Percentiles rank a stretch among this genome's conserved stretches.
phyloP scores from a whole-genome alignment of 2,797 vertebrate species.

The Intellagama lesueurii region DNA sequence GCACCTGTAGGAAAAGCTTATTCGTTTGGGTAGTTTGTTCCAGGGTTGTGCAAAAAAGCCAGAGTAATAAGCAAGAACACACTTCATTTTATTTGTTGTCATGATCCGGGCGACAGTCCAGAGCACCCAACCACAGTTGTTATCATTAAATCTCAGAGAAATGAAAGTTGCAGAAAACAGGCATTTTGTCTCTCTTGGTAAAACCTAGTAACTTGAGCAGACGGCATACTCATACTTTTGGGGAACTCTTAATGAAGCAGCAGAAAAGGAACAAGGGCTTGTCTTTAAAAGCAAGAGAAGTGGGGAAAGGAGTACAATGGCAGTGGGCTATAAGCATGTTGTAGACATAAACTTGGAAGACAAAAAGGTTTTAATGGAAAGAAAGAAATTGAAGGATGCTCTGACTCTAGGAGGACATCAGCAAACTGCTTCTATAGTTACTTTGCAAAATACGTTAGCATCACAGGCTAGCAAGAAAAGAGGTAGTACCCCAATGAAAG shows the following conservation, averaged over 20 bases:
- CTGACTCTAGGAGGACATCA: background rate
- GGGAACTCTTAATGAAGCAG: background rate
- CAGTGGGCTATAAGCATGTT: background rate
- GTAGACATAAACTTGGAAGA: background rate
- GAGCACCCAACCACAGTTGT: accelerated
- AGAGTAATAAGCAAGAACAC: background rate
- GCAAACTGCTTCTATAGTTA: background rate
- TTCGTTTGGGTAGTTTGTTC: background rate
- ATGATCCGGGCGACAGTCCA: background rate
- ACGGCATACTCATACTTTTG: background rate
- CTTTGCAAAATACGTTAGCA: slow-evolving; percentile 17
- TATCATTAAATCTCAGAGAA: background rate
- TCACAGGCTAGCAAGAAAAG: background rate
- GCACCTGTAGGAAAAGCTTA: background rate
- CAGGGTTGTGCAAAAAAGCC: background rate
- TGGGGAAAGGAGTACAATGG: background rate
- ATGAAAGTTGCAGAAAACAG: background rate
- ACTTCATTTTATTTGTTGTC: background rate
- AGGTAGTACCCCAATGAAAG: background rate
- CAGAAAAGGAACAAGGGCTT: background rate
- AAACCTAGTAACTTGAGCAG: accelerated
- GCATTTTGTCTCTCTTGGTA: accelerated
- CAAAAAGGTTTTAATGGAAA: accelerated
- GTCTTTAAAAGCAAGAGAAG: background rate
- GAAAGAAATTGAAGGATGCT: accelerated